Base-by-base conservation (phyloP, 2,797 vertebrate genomes). In the Lagocephalus sceleratus region DNA sequence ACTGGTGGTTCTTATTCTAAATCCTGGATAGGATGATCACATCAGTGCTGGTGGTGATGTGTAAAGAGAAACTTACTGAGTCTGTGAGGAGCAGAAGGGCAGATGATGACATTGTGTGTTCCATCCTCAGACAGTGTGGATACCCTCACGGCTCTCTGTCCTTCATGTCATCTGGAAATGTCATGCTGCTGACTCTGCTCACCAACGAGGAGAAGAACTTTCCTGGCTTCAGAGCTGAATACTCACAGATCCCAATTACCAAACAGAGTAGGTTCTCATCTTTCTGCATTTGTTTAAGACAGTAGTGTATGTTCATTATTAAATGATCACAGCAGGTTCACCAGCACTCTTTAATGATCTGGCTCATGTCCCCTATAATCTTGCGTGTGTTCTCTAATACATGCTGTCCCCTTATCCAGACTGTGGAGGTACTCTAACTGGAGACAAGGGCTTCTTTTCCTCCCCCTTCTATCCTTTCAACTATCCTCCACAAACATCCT, bases 161-260 rank as follows among this genome's bases (percentile, higher is more conserved):
- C 72, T 94, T 94, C 82, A 51, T 94, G 56, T 97, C 96, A 23
- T 98, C 96, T 42, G 91, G 93, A 75, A 97, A 94, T 0, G 92
- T 98, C 66, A 89, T 98, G 88, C 76, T 99, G 3, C 51, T 98
- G 72, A 91, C 87, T 0, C 52, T 99, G 74, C 75, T 94, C 55
- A 94, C 93, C 63, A 92, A 88, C 23, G 82, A 88, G 0, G 84
- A 90, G 8, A 92, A 89, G 39, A 91, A 93, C 68, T 92, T 92
- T 59, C 93, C 94, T 0, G 95, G 96, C 3, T 97, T 99, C 77
- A 89, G 89, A 44, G 96, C 94, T 0, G 69, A 67, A 38, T 94
- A 92, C 84, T 92, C 89, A 17, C 95, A 99, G 91, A 75, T 97
- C 41, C 88, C 91, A 0, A 68, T 79, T 59, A 68, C 46, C 1